Evolutionary conservation across 2,113 vertebrate species (phyloP).

Genomic region (Grantiella picta): DNA sequence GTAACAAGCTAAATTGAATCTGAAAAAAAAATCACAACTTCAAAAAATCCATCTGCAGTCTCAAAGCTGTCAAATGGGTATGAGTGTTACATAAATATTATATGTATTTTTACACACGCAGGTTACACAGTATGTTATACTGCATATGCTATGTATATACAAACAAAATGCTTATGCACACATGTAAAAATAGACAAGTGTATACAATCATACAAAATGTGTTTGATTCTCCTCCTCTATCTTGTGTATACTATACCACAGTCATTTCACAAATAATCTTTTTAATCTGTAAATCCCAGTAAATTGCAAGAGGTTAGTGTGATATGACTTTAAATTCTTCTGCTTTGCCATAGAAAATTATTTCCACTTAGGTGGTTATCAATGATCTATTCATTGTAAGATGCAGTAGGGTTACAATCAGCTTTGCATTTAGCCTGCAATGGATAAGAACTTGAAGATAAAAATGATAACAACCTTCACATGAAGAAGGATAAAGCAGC

Average conservation of each 20-base stretch:
- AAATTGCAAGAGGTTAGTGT: slow-evolving; percentile 76
- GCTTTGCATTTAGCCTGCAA: slow-evolving; percentile 73
- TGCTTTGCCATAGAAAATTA: slow-evolving; percentile 87
- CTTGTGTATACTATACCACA: not conserved
- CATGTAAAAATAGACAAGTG: not conserved
- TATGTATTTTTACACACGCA: not conserved
- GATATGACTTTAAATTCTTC: slow-evolving; percentile 80
- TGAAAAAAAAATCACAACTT: not conserved
- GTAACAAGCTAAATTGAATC: not conserved
- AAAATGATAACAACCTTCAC: slow-evolving; percentile 68
- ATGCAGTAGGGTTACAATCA: slow-evolving; percentile 75
- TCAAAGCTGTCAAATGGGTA: slow-evolving; percentile 6
- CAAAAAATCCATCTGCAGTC: not conserved
- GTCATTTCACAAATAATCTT: slow-evolving; percentile 39
- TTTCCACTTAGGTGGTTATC: slow-evolving; percentile 89
- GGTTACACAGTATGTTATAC: not conserved
- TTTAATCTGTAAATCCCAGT: slow-evolving; percentile 77
- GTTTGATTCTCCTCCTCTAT: not conserved
- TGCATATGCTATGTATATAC: not conserved
- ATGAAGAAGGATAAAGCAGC: slow-evolving; percentile 47
- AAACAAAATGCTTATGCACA: not conserved
- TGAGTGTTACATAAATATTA: slow-evolving; percentile 28
- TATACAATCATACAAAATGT: not conserved
- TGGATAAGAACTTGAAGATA: slow-evolving; percentile 68
- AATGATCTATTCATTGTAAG: slow-evolving; percentile 89